These are phyloP conservation scores for Lysiphlebus fabarum DNA, from an alignment of 1,140 invertebrate species.

Conservation along the genomic window DNA sequence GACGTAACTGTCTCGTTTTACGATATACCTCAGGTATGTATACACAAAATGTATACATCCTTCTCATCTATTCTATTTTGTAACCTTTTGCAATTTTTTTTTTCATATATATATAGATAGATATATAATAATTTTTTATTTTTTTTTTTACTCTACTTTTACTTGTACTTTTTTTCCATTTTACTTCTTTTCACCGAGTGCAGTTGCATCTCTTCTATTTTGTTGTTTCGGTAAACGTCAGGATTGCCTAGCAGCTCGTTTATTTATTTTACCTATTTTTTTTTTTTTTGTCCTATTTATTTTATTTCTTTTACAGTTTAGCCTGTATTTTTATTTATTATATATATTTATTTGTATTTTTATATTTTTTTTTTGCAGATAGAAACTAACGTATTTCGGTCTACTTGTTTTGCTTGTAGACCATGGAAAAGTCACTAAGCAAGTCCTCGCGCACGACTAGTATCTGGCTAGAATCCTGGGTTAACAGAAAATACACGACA, in stretches of 20 bases:
- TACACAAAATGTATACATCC: slow-evolving; percentile 21
- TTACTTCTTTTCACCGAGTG: not conserved
- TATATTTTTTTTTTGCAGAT: not conserved
- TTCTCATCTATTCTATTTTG: slow-evolving; percentile 25
- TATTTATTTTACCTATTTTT: slow-evolving; percentile 20
- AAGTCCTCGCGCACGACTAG: slow-evolving; percentile 21
- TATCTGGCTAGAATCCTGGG: slow-evolving; percentile 4
- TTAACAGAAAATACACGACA: no score
- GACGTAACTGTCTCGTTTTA: slow-evolving; percentile 29
- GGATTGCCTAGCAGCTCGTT: slow-evolving; percentile 27
- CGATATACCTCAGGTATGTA: slow-evolving; percentile 24
- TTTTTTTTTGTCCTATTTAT: not conserved
- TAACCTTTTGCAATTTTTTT: slow-evolving; percentile 16
- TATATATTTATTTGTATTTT: not conserved
- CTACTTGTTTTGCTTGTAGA: slow-evolving; percentile 20
- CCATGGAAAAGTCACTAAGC: slow-evolving; percentile 28
- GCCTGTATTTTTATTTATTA: no score
- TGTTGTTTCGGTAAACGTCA: slow-evolving; percentile 28
- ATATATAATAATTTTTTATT: slow-evolving; percentile 2
- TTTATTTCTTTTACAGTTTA: slow-evolving; percentile 1
- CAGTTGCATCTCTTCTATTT: not conserved
- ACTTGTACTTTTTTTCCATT: not conserved
- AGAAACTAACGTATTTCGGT: slow-evolving; percentile 11
- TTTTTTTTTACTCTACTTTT: slow-evolving; percentile 11
- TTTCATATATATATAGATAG: not conserved